Evolutionary conservation across 64 coral and sea anemone genomes (phyloP).

Genomic region (Actinia equina): DNA sequence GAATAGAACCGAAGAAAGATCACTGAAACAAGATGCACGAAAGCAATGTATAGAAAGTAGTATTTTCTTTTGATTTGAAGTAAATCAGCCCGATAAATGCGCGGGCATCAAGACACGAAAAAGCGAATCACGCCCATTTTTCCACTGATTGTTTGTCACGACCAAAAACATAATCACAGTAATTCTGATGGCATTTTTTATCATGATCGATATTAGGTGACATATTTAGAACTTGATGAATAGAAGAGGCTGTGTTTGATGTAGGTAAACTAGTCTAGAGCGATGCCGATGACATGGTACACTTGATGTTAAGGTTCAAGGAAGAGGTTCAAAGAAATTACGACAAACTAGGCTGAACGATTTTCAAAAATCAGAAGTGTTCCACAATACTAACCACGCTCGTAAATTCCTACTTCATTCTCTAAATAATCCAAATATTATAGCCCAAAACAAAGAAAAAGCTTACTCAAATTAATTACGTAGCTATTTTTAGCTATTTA

Average conservation of each 20-base stretch:
- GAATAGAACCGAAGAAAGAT: background rate
- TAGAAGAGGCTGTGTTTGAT: background rate
- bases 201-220: conserved; percentile 7
- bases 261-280: background rate
- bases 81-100: background rate
- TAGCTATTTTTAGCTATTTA: too few relatives aligned
- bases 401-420: background rate
- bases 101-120: background rate
- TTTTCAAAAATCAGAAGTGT: too few relatives aligned
- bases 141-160: background rate
- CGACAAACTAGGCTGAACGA: too few relatives aligned
- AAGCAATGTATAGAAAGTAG: background rate
- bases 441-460: too few relatives aligned
- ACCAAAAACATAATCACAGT: background rate
- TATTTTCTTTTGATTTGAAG: background rate
- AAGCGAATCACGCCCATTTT: background rate
- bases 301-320: background rate
- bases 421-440: too few relatives aligned
- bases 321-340: too few relatives aligned
- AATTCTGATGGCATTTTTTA: conserved; percentile 9
- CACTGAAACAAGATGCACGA: background rate
- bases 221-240: background rate
- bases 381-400: background rate
- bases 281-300: background rate
- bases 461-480: too few relatives aligned